Evolutionary conservation across 2,113 vertebrate species (phyloP).

Genomic region (Colinus virginianus): DNA sequence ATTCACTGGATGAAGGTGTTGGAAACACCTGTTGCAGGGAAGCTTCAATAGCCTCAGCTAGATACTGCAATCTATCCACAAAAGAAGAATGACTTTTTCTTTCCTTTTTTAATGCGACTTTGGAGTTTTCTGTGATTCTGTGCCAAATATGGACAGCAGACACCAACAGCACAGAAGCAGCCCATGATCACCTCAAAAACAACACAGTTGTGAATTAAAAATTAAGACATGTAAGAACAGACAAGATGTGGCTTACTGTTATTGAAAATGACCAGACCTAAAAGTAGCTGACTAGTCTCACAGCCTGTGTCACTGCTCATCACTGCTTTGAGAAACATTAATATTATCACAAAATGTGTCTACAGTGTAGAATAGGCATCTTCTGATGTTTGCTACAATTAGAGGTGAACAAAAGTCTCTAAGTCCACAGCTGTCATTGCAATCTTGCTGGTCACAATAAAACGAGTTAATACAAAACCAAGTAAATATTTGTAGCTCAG

Average conservation of each 20-base stretch:
- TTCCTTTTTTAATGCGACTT: neutral
- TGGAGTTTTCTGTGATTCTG: neutral
- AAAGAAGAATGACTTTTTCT: neutral
- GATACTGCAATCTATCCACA: neutral
- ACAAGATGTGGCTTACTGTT: neutral
- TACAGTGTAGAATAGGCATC: neutral
- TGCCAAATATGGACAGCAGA: neutral
- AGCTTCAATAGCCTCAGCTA: neutral
- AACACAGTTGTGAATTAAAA: neutral
- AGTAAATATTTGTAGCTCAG: neutral
- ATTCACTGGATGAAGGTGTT: neutral
- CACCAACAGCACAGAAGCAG: neutral
- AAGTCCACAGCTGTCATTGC: neutral
- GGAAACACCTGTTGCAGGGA: neutral
- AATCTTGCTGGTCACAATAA: neutral
- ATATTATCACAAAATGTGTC: neutral
- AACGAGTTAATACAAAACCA: neutral
- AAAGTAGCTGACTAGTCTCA: neutral
- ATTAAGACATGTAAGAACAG: neutral
- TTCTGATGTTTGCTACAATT: neutral
- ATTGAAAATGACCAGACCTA: neutral
- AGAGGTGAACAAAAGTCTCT: neutral
- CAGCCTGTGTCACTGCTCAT: neutral
- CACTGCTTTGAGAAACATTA: neutral
- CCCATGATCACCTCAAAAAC: neutral